Evolutionary conservation across 1,140 invertebrate species (phyloP).

Genomic region (Calliphora vicina): DNA sequence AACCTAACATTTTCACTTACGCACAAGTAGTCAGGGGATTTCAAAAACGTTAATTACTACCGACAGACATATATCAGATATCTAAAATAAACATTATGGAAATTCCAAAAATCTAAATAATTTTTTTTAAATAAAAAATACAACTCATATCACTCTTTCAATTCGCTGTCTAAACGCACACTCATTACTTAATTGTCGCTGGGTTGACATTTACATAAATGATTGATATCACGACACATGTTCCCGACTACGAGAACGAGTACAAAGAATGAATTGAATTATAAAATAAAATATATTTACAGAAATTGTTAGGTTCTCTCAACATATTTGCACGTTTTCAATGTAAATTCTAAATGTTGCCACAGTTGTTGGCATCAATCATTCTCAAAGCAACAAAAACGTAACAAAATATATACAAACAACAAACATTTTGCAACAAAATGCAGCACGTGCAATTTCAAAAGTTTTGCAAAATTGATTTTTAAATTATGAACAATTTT

Average conservation of each 20-base stretch:
- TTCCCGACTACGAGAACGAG: background rate
- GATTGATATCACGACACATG: slow-evolving; percentile 4
- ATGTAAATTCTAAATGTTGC: background rate
- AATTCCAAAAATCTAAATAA: no score
- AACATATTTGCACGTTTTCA: slow-evolving; percentile 1
- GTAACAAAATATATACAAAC: background rate
- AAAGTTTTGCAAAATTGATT: background rate
- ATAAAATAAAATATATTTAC: background rate
- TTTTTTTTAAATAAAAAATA: no score
- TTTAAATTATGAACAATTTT: background rate
- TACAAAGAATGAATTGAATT: background rate
- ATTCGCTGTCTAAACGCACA: background rate
- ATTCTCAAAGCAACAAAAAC: background rate
- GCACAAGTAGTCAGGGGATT: no score
- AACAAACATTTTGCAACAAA: background rate
- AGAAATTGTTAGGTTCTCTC: background rate
- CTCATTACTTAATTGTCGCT: background rate
- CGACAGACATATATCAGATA: no score
- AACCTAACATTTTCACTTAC: no score
- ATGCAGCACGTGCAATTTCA: slow-evolving; percentile 7
- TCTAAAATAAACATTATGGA: no score
- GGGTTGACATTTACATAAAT: background rate
- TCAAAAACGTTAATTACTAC: no score
- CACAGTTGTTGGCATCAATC: background rate
- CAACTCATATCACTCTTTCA: background rate